Base-by-base conservation (phyloP, 2,888 invertebrate genomes). In the Microlaimidae sp. region DNA sequence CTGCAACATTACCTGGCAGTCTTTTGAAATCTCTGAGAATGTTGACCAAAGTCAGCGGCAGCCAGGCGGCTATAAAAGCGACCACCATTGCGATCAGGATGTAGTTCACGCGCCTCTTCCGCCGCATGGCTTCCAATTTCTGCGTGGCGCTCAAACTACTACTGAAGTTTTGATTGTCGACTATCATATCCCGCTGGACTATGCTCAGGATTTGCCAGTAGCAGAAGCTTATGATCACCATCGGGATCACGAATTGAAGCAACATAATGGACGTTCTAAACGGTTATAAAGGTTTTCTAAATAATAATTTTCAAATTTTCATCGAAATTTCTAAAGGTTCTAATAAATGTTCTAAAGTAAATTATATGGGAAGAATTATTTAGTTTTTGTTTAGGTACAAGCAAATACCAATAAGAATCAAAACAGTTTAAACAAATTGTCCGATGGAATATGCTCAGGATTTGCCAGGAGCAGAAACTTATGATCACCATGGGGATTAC, bases 1-100 rank as follows among this genome's bases (percentile, higher is more conserved):
- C n/a, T n/a, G n/a, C n/a, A n/a, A n/a, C n/a, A n/a, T n/a, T n/a
- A n/a, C n/a, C n/a, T 17, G 32, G 32, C 17, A 32, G 32, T 7
- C 32, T 46, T 64, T 64, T 62, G 56, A 64, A 67, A 54, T 67
- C 67, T 48, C 63, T 64, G 27, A 62, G 60, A 40, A 67, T 58
- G 57, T 67, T 67, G 42, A 69, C 61, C 5, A 61, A 51, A 5
- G 68, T 69, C 40, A 67, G 55, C 2, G 67, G 67, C 19, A 63
- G 51, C 65, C 67, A 69, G 54, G 66, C 65, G 21, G 59, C 60
- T 51, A 68, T 63, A 53, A 67, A 67, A 13, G 66, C 64, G 40
- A 60, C 59, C n/a, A 78, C 95, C 95, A 97, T 97, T 1, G 89
- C 85, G 57, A 93, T 89, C 56, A 93, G 74, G 92, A 93, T 93